Evolutionary conservation across 2,797 vertebrate species (phyloP).

Genomic region (Protosalanx chinensis): DNA sequence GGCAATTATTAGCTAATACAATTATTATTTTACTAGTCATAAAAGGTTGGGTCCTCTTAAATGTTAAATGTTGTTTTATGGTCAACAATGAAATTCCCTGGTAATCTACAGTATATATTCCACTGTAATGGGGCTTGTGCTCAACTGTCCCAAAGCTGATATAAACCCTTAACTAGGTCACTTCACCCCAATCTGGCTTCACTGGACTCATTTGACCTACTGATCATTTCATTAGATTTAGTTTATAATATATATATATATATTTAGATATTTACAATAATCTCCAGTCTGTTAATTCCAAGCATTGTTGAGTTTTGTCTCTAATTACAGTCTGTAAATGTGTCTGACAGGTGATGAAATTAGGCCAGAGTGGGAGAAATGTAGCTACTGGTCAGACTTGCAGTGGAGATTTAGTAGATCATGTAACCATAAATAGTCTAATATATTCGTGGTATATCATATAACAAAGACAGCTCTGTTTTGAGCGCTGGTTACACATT

Average conservation of each 20-base stretch:
- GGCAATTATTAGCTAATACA: too few relatives aligned
- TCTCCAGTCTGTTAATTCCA: too few relatives aligned
- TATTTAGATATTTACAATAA: neutral
- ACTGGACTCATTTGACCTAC: constrained; percentile 25
- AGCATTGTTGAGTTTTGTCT: neutral
- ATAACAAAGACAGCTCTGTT: neutral
- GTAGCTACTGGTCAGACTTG: neutral
- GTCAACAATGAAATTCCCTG: neutral
- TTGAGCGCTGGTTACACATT: neutral
- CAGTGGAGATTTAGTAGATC: neutral
- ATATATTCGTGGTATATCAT: neutral
- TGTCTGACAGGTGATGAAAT: neutral
- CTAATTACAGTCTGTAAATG: neutral
- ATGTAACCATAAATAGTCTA: neutral
- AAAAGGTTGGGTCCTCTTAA: neutral
- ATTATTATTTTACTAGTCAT: neutral
- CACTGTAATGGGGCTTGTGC: constrained; percentile 28
- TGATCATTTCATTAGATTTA: constrained; percentile 22
- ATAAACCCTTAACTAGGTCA: constrained; percentile 53
- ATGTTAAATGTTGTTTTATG: constrained; percentile 18
- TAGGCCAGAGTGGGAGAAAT: neutral
- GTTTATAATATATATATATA: constrained; percentile 8
- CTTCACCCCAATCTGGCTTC: constrained; percentile 53
- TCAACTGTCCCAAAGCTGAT: constrained; percentile 39
- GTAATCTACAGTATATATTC: constrained; percentile 11